Percentiles rank a stretch among this genome's conserved stretches.
These are phyloP conservation scores for Netelia melanura DNA, from an alignment of 2,888 invertebrate species.

Conservation along the genomic window DNA sequence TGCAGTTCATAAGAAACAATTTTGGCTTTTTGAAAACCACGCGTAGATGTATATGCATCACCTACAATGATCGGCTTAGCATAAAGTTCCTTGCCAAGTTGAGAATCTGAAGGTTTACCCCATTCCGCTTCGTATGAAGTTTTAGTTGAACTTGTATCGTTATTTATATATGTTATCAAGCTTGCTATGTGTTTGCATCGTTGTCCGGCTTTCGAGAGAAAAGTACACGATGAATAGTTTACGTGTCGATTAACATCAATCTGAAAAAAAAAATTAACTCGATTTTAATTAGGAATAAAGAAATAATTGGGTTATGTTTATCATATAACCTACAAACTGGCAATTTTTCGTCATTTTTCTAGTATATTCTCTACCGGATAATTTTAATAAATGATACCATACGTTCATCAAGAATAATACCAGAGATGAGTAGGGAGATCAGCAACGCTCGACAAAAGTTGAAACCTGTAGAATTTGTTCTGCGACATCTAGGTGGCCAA, in stretches of 20 bases:
- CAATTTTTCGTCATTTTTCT: background rate
- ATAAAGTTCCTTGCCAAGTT: slow-evolving; percentile 56
- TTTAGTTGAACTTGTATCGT: slow-evolving; percentile 58
- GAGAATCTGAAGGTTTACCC: slow-evolving; percentile 59
- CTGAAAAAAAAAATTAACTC: background rate
- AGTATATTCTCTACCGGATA: background rate
- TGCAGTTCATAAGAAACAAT: slow-evolving; percentile 8
- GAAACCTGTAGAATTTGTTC: too few species aligned
- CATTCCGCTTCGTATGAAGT: slow-evolving; percentile 60
- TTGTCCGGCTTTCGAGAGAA: slow-evolving; percentile 40
- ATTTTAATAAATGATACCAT: slow-evolving; percentile 3
- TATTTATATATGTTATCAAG: slow-evolving; percentile 54
- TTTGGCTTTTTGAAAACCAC: slow-evolving; percentile 8
- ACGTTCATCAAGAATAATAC: background rate
- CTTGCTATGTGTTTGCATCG: slow-evolving; percentile 59
- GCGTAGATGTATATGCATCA: slow-evolving; percentile 8
- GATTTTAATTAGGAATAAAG: background rate
- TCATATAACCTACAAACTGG: slow-evolving; percentile 1
- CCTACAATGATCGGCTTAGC: slow-evolving; percentile 33
- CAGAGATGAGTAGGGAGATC: too few species aligned
- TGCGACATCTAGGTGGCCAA: too few species aligned
- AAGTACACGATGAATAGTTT: slow-evolving; percentile 33
- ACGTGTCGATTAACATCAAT: slow-evolving; percentile 49
- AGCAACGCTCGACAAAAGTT: too few species aligned
- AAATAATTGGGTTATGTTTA: slow-evolving; percentile 3